A percentile compares a stretch with the other conserved stretches of the same genome.
phyloP scores from a whole-genome alignment of 2,113 vertebrate genomes.

The Miniopterus natalensis region DNA sequence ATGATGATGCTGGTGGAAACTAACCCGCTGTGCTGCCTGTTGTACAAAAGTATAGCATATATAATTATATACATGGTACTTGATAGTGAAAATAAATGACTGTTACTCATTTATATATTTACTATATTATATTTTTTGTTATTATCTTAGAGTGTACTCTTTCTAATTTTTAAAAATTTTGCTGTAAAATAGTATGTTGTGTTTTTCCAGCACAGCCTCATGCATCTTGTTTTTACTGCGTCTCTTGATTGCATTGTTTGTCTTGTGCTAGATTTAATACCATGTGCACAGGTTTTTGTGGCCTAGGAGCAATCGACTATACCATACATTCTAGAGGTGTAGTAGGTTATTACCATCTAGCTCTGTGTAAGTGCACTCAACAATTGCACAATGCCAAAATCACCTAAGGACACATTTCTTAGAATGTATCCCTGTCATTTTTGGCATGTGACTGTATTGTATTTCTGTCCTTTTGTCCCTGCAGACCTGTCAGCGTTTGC shows the following conservation, averaged over 20 bases:
- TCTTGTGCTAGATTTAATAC: not conserved
- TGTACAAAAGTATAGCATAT: not conserved
- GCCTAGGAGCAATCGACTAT: not conserved
- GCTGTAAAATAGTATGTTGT: not conserved
- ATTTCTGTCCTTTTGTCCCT: not conserved
- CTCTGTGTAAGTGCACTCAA: not conserved
- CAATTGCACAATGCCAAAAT: not conserved
- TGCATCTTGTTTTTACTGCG: not conserved
- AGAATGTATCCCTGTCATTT: not conserved
- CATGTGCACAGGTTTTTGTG: not conserved
- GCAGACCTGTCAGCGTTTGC: not conserved
- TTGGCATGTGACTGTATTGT: not conserved
- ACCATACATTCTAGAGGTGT: not conserved
- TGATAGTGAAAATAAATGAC: not conserved
- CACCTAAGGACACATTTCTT: not conserved
- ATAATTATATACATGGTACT: not conserved
- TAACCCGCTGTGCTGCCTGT: not conserved
- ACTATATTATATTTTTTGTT: not conserved
- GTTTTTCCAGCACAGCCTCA: not conserved
- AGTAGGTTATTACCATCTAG: not conserved
- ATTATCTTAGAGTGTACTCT: not conserved
- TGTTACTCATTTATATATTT: not conserved
- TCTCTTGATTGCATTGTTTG: not conserved
- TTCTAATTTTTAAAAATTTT: not conserved
- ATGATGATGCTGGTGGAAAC: not conserved